These are phyloP conservation scores for Chiroxiphia lanceolata DNA, from an alignment of 2,797 vertebrate species.

Conservation along the genomic window DNA sequence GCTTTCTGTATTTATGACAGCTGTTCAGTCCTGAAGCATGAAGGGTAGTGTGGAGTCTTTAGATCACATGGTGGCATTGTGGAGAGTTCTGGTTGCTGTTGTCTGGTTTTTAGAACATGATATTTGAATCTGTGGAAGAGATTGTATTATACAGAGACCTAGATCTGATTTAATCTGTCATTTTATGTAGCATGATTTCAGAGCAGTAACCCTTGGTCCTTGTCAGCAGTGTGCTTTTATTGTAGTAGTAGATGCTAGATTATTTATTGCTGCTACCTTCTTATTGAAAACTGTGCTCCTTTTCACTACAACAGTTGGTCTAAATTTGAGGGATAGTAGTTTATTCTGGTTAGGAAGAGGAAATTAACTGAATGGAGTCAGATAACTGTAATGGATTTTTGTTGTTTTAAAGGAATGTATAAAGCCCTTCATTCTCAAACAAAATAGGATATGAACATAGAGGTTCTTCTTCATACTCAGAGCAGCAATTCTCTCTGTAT, in stretches of 20 bases:
- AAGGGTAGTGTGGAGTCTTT: neutral
- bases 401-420: neutral
- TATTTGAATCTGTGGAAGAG: neutral
- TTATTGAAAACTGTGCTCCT: neutral
- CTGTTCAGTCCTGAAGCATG: neutral
- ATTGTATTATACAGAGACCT: neutral
- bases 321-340: neutral
- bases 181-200: neutral
- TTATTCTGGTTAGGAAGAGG: neutral
- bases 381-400: neutral
- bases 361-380: neutral
- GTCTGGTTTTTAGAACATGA: neutral
- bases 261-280: neutral
- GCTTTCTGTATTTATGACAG: neutral
- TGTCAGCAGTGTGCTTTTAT: neutral
- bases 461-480: neutral
- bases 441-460: neutral
- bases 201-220: neutral
- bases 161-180: neutral
- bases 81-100: neutral
- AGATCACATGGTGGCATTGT: neutral
- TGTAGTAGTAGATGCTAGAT: neutral
- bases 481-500: neutral
- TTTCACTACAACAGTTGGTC: neutral
- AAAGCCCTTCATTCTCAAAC: neutral